These are phyloP conservation scores for Liolophura sinensis DNA, from an alignment of 1,140 invertebrate species.

Conservation along the genomic window DNA sequence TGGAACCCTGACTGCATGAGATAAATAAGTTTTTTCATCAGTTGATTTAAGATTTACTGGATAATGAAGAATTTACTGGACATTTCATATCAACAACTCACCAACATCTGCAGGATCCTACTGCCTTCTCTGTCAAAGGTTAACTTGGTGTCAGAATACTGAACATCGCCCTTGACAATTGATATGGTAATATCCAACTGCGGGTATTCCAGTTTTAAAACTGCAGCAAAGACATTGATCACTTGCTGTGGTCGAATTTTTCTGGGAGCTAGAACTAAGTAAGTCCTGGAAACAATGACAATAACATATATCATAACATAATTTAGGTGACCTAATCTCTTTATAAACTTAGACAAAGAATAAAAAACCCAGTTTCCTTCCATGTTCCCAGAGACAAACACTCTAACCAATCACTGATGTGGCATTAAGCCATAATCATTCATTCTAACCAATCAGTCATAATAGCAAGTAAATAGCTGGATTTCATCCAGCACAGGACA, in stretches of 20 bases:
- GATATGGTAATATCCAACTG: conserved; percentile 42
- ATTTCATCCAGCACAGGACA: too few relatives aligned
- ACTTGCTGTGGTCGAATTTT: conserved; percentile 48
- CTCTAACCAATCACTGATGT: too few relatives aligned
- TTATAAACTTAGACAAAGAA: too few relatives aligned
- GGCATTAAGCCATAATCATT: too few relatives aligned
- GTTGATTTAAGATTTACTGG: not conserved
- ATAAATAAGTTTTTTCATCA: not conserved
- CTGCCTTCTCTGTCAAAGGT: conserved; percentile 47
- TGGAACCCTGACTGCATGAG: not conserved
- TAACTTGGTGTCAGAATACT: conserved; percentile 35
- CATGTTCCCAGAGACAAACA: too few relatives aligned
- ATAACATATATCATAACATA: too few relatives aligned
- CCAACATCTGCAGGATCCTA: conserved; percentile 47
- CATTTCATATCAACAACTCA: conserved; percentile 16
- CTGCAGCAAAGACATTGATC: conserved; percentile 44
- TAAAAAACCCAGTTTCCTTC: too few relatives aligned
- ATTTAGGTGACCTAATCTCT: too few relatives aligned
- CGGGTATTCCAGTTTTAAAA: conserved; percentile 45
- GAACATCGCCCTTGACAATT: conserved; percentile 40
- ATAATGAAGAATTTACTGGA: not conserved
- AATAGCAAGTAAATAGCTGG: too few relatives aligned
- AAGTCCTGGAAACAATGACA: conserved; percentile 34
- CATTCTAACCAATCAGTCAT: too few relatives aligned
- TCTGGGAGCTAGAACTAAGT: conserved; percentile 47